Conservation (phyloP, 2,113 vertebrate species). For the Pipa parva region DNA sequence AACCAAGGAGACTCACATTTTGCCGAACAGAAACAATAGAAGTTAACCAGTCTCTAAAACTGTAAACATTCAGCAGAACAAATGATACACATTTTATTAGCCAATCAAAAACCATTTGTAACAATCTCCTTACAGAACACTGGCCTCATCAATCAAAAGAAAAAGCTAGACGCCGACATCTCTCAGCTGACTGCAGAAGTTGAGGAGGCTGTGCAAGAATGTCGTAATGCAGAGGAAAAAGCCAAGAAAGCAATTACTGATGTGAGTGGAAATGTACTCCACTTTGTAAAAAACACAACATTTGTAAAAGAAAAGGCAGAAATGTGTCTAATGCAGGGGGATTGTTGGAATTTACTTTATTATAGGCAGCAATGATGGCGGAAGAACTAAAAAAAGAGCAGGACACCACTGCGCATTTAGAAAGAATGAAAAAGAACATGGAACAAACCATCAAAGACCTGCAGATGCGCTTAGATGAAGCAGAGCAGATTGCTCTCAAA, state of each 20-base stretch:
- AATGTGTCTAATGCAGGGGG: too few relatives aligned
- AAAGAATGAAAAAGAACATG: conserved; percentile 95
- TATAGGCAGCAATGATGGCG: conserved; percentile 91
- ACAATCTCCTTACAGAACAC: conserved; percentile 69
- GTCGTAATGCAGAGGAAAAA: conserved; percentile 85
- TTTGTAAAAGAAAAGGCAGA: too few relatives aligned
- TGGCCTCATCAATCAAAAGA: conserved; percentile 84
- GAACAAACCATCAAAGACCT: conserved; percentile 90
- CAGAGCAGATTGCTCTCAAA: conserved; percentile 88
- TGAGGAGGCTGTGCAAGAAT: conserved; percentile 83
- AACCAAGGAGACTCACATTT: rapidly evolving
- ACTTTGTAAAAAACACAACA: too few relatives aligned
- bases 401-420: conserved; percentile 81
- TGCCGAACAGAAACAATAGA: not conserved
- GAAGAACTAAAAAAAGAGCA: conserved; percentile 96
- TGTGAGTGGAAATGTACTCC: conserved; percentile 59
- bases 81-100: too few relatives aligned
- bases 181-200: conserved; percentile 74
- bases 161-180: conserved; percentile 84
- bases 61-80: not conserved
- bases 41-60: too few relatives aligned
- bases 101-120: not conserved
- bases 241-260: conserved; percentile 91
- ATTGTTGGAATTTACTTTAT: too few relatives aligned
- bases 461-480: conserved; percentile 85